Evolutionary conservation across 2,888 invertebrate genomes (phyloP), one percentile per base, ranked within the genome.

Genomic region (Athripsodes cinereus): DNA sequence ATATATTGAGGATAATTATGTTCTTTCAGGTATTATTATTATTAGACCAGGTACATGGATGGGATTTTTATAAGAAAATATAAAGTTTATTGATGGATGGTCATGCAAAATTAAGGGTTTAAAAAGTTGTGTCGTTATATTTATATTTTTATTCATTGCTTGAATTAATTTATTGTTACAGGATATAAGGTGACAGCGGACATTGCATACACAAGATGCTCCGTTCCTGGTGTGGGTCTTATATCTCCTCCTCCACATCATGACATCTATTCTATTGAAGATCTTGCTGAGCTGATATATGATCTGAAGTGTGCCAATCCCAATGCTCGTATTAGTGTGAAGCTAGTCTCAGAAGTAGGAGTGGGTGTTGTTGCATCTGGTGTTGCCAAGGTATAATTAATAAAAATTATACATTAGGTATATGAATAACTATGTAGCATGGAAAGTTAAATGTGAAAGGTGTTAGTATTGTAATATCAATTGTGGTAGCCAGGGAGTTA

Each of bases 181-280:
- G 76, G 83, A 5, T 86, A 85, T 68, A 85, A 95, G 85, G 95
- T 98, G 22, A 92, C 96, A 0, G 86, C 90, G 66, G 96, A 94
- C 65, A 99, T 99, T 68, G 99, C 98, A 0, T 84, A 85, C 67
- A 96, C 96, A 0, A 86, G 99, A 55, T 94, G 97, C 71, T 97
- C 96, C 0, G 94, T 99, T 2, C 83, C 98, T 0, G 96, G 96
- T 2, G 99, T 99, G 10, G 98, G 98, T 5, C 80, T 99, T 8
- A 99, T 99, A 72, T 97, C 96, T 0, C 99, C 99, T 5, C 98
- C 99, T 10, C 99, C 99, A 1, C 99, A 99, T 78, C 99, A 99
- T 78, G 99, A 99, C 70, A 99, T 99, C 74, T 99, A 99, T 78
- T 97, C 96, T 52, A 99, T 99, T 71, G 99, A 99, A 75, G 99